Evolutionary conservation across 2,113 vertebrate genomes (phyloP).

Genomic region (Vicugna pacos): DNA sequence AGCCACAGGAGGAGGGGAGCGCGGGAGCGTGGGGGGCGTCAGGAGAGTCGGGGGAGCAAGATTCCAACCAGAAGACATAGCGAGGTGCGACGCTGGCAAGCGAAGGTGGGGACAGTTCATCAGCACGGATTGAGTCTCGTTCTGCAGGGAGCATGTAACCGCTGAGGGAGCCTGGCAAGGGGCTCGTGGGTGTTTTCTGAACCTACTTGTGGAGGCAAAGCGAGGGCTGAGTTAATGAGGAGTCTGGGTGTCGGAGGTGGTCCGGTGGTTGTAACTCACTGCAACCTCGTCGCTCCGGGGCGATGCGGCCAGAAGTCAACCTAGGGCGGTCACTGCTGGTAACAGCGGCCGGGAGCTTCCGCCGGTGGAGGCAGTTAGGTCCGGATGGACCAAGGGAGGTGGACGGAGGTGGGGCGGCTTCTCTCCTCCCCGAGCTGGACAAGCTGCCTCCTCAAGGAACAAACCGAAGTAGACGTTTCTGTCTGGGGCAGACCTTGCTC

Average conservation of each 20-base stretch:
- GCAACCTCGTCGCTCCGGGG: background rate
- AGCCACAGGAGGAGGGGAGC: background rate
- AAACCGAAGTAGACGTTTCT: background rate
- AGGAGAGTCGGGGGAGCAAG: background rate
- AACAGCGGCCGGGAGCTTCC: background rate
- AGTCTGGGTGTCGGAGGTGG: background rate
- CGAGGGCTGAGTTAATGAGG: background rate
- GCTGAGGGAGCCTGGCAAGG: background rate
- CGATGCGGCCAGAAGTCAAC: background rate
- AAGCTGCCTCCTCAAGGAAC: background rate
- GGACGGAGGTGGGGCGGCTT: background rate
- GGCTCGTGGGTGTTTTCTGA: background rate
- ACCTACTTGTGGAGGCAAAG: background rate
- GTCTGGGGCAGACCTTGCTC: background rate
- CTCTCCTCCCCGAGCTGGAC: background rate
- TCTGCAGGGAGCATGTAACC: background rate
- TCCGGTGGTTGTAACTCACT: background rate
- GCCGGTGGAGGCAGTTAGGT: background rate
- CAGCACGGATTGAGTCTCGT: background rate
- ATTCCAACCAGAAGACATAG: background rate
- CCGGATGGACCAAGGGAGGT: background rate
- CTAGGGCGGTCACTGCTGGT: background rate
- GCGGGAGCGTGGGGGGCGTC: background rate
- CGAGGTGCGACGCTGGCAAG: background rate
- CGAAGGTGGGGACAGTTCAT: too few relatives aligned